Evolutionary conservation across 1,140 invertebrate species (phyloP).

Genomic region (Stenopsyche tienmushanensis): DNA sequence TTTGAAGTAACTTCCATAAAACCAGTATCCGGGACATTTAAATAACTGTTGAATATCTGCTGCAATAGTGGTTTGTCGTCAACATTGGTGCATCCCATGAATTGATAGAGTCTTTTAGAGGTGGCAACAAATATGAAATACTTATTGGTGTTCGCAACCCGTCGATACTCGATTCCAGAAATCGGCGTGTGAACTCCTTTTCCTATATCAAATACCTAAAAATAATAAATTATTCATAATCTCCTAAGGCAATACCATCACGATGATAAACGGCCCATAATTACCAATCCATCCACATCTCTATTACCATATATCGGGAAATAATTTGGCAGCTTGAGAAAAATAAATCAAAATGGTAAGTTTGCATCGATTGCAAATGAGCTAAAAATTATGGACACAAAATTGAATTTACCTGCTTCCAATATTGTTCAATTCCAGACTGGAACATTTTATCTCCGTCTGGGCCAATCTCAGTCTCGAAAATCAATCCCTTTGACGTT

Average conservation of each 20-base stretch:
- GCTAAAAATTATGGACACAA: not conserved
- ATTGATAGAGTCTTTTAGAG: slow-evolving; percentile 80
- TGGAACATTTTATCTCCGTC: slow-evolving; percentile 81
- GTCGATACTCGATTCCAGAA: slow-evolving; percentile 82
- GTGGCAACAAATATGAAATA: slow-evolving; percentile 85
- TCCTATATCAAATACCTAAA: slow-evolving; percentile 83
- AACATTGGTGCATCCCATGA: slow-evolving; percentile 70
- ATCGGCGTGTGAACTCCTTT: slow-evolving; percentile 74
- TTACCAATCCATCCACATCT: slow-evolving; percentile 73
- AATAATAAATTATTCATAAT: slow-evolving; percentile 32
- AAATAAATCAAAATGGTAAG: slow-evolving; percentile 39
- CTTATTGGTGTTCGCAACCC: slow-evolving; percentile 66
- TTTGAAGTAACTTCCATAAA: slow-evolving; percentile 76
- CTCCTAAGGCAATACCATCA: not conserved
- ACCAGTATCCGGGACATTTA: slow-evolving; percentile 70
- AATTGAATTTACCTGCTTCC: slow-evolving; percentile 72
- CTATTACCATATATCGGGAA: slow-evolving; percentile 69
- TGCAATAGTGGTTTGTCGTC: slow-evolving; percentile 80
- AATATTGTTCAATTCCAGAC: slow-evolving; percentile 77
- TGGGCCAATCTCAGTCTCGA: slow-evolving; percentile 83
- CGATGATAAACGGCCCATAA: not conserved
- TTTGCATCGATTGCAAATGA: too few relatives aligned
- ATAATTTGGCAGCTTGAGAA: slow-evolving; percentile 70
- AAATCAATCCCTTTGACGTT: slow-evolving; percentile 86
- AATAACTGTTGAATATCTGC: slow-evolving; percentile 79